Evolutionary conservation across 2,113 vertebrate genomes (phyloP), one percentile per base, ranked within the genome.

Genomic region (Nyctereutes procyonoides): DNA sequence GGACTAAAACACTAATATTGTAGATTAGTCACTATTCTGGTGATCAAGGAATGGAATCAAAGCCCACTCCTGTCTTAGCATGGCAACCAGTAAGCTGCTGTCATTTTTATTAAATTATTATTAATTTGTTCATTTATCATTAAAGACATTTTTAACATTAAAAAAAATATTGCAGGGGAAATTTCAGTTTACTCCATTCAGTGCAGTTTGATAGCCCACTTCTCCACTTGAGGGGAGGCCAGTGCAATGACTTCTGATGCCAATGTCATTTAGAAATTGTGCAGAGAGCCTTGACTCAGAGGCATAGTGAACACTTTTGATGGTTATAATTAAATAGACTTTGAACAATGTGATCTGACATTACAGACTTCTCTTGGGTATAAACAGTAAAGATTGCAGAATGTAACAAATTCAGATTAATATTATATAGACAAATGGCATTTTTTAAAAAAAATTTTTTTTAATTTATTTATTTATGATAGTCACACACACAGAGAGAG

Each of bases 1-100:
- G 77, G 58, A 96, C 82, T 81, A 80, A 96, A 93, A 80, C 87
- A 96, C 93, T 93, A 80, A 97, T 0, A 15, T 43, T 77, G 91
- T 85, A 92, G 77, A 93, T 88, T 69, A 93, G 85, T 69, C 53
- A 56, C 88, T 93, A 93, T 67, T 63, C 87, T 85, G 24, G 93
- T 95, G 76, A 92, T 67, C 85, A 79, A 93, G 53, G 43, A 80
- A 85, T 16, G 77, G 87, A 88, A 96, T 20, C 14, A 13, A 97
- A 97, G 63, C 53, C 71, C 35, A 80, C 53, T 69, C 87, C 88
- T n/a, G 38, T 74, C 58, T 53, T n/a, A 90, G 12, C 35, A 58
- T 58, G 58, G 62, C 67, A 69, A 69, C 8, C 35, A 86, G n/a
- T 58, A 73, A 87, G 48, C 76, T 69, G 32, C 26, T n/a, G 10